Evolutionary conservation across 2,113 vertebrate genomes (phyloP), one percentile per base, ranked within the genome.

Genomic region (Chauna torquata): DNA sequence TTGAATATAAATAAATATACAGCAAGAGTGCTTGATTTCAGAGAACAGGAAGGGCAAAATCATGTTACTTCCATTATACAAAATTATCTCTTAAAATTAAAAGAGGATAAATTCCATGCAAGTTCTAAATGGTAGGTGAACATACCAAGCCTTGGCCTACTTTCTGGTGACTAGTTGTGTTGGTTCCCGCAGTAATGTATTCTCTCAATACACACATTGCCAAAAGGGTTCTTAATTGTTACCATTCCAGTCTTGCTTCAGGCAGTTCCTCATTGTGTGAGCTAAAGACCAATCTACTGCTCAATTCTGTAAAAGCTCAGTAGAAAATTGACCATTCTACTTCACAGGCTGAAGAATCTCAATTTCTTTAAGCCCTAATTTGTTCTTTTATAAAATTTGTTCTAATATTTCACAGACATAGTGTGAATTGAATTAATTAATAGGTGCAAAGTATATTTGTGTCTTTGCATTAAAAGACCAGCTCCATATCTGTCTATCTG

Each of bases 1-100:
- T 86, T 82, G 28, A 62, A 22, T 47, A 40, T 18, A 47, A 76
- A 52, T 17, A 54, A 77, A 66, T 42, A 44, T 3, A 17, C 5
- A 54, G 5, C 17, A 45, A 17, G 72, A 62, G 5, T 20, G 0
- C 24, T 83, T 54, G 22, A 28, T 81, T 62, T 74, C 49, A 32
- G 32, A 83, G 54, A 54, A 61, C 2, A 76, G 23, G 22, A 19
- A 88, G 12, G 36, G 74, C 19, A 86, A 54, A 77, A 30, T 34
- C 0, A 1, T 38, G 2, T 76, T 49, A 5, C 24, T 77, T 86
- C 16, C 38, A 59, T 77, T 45, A 11, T 0, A 19, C 9, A 24
- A 38, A 69, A n/a, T 70, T 4, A 2, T 34, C 2, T 36, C 24
- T 30, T 61, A 57, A 88, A 59, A 75, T 23, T 13, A 68, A 62